These are phyloP conservation scores for Eustalomyia histrio DNA, from an alignment of 2,888 invertebrate species.

Conservation along the genomic window DNA sequence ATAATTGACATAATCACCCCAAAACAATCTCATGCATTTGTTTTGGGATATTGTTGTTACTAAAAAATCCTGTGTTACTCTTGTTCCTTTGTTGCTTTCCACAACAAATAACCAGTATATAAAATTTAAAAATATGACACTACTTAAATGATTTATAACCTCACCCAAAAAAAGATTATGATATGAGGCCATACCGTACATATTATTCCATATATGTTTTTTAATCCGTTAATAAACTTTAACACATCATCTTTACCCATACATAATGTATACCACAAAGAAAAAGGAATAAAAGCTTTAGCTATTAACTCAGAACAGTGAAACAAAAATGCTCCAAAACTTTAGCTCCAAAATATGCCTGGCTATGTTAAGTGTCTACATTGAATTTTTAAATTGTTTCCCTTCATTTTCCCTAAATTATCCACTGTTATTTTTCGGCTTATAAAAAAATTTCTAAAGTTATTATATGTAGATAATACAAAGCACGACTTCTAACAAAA, in stretches of 20 bases:
- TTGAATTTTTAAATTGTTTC: not conserved
- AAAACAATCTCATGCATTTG: slow-evolving; percentile 64
- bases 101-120: slow-evolving; percentile 20
- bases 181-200: not conserved
- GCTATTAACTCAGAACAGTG: slow-evolving; percentile 22
- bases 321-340: not conserved
- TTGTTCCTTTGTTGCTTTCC: not conserved
- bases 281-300: slow-evolving; percentile 5
- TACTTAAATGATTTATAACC: slow-evolving; percentile 61
- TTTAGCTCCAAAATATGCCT: not conserved
- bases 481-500: slow-evolving; percentile 22
- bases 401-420: not conserved
- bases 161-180: slow-evolving; percentile 33
- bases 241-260: slow-evolving; percentile 9
- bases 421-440: not conserved
- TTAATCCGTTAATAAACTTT: slow-evolving; percentile 34
- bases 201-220: slow-evolving; percentile 24
- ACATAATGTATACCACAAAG: not conserved
- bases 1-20: slow-evolving; percentile 65
- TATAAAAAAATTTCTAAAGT: not conserved
- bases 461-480: not conserved
- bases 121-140: slow-evolving; percentile 58
- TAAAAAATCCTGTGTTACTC: slow-evolving; percentile 12
- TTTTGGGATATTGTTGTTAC: slow-evolving; percentile 20
- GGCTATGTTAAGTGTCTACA: too few relatives aligned